Conservation (phyloP, 2,888 invertebrate genomes). For the Catocala fraxini region DNA sequence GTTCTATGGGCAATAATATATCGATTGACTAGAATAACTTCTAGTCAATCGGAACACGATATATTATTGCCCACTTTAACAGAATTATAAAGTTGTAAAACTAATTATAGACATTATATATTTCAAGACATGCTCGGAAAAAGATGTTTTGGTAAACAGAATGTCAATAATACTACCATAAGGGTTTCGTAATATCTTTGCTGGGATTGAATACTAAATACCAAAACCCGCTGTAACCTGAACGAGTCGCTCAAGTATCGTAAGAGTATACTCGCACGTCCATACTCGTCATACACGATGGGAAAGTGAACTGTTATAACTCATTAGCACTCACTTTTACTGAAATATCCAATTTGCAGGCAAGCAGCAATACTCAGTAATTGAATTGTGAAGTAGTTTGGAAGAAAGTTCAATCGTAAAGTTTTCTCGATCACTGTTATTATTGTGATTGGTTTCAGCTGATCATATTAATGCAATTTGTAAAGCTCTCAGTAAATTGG, state of each 20-base stretch:
- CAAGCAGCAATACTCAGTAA: conserved; percentile 3
- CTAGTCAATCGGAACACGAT: too few species aligned
- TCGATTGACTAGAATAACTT: too few species aligned
- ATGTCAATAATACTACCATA: too few species aligned
- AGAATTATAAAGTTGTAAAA: too few species aligned
- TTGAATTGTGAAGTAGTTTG: conserved; percentile 9
- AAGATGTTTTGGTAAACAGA: too few species aligned
- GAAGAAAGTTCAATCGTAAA: conserved; percentile 10
- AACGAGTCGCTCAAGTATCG: background rate
- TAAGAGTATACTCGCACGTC: background rate
- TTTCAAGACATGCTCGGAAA: too few species aligned
- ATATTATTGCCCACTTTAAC: too few species aligned
- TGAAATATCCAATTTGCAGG: conserved; percentile 38
- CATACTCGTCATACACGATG: conserved; percentile 15
- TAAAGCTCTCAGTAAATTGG: background rate
- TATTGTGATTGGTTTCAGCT: conserved; percentile 1
- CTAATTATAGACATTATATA: too few species aligned
- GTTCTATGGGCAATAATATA: too few species aligned
- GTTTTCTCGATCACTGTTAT: conserved; percentile 8
- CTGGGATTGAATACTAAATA: background rate
- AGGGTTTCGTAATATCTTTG: too few species aligned
- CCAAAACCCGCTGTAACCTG: background rate
- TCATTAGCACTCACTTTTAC: conserved; percentile 49
- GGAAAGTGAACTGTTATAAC: conserved; percentile 47
- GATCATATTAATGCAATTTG: background rate